Evolutionary conservation across 1,140 invertebrate genomes (phyloP), one percentile per base, ranked within the genome.

Genomic region (Cydia strobilella): DNA sequence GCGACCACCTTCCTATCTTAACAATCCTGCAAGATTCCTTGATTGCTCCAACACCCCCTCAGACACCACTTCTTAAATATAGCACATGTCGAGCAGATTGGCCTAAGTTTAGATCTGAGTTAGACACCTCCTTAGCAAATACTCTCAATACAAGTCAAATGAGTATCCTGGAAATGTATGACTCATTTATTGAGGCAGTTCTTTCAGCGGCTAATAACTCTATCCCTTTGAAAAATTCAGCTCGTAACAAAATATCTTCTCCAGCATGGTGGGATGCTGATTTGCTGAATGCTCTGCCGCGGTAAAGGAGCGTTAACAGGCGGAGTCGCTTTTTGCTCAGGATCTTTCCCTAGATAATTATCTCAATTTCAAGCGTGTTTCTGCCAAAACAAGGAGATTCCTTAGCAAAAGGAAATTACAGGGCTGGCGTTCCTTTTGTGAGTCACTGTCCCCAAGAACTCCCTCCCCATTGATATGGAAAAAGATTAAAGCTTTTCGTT

Each of bases 371-470:
- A 42, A 77, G 65, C n/a, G 65, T 3, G 23, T 62, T 9, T 63
- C 63, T 45, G 74, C 74, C 13, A 25, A 78, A 72, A 74, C 72
- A 15, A 77, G 66, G 27, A 77, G 54, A 35, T 4, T 77, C 20
- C 59, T 83, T 63, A 35, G n/a, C 18, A 75, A 73, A 72, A 83
- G 80, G 39, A 82, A 84, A 73, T n/a, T 15, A 6, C n/a, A 62
- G 2, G 78, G 77, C 20, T 84, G 80, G 82, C 31, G 48, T 9
- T 62, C 72, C 10, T 80, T 82, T 66, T 84, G 79, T 74, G 23
- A 74, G 62, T 48, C 54, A 62, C 23, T 84, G n/a, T 74, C 72
- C 1, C 80, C 79, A 12, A 42, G 74, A 18, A 75, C 77, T 18
- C 73, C 75, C 10, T 31, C 77, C 3, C 51, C 75, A 23, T 0